Evolutionary conservation across 2,113 vertebrate species (phyloP).

Genomic region (Trinectes maculatus): DNA sequence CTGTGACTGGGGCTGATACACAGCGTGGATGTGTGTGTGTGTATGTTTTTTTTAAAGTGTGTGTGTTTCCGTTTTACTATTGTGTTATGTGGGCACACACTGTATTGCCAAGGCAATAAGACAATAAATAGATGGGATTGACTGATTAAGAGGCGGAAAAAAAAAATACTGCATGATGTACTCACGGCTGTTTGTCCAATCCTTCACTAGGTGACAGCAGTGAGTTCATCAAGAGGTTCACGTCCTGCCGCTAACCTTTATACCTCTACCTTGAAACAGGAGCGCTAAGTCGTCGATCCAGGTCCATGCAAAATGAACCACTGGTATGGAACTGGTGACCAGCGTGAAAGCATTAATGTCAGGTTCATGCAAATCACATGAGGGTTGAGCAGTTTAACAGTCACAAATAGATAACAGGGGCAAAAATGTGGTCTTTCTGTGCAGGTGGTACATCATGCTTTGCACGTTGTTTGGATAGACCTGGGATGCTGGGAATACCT

Average conservation of each 20-base stretch:
- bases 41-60: constrained; percentile 16
- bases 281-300: constrained; percentile 17
- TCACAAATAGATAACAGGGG: constrained; percentile 62
- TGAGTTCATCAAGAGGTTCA: constrained; percentile 53
- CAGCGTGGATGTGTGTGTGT: constrained; percentile 12
- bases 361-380: constrained; percentile 73
- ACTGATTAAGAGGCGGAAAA: background rate
- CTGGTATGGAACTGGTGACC: constrained; percentile 37
- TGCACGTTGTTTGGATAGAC: constrained; percentile 24
- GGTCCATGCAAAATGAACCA: constrained; percentile 59
- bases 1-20: constrained; percentile 53
- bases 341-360: background rate
- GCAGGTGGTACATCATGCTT: constrained; percentile 21
- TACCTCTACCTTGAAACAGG: constrained; percentile 42
- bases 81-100: background rate
- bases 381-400: constrained; percentile 30
- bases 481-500: background rate
- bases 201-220: constrained; percentile 72
- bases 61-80: constrained; percentile 16
- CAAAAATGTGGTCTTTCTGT: constrained; percentile 30
- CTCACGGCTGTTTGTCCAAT: constrained; percentile 17
- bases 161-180: background rate
- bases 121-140: background rate
- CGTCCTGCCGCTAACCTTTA: constrained; percentile 6
- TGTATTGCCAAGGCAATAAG: background rate